Conservation (phyloP, 2,888 invertebrate species). For the Capitulum mitella region DNA sequence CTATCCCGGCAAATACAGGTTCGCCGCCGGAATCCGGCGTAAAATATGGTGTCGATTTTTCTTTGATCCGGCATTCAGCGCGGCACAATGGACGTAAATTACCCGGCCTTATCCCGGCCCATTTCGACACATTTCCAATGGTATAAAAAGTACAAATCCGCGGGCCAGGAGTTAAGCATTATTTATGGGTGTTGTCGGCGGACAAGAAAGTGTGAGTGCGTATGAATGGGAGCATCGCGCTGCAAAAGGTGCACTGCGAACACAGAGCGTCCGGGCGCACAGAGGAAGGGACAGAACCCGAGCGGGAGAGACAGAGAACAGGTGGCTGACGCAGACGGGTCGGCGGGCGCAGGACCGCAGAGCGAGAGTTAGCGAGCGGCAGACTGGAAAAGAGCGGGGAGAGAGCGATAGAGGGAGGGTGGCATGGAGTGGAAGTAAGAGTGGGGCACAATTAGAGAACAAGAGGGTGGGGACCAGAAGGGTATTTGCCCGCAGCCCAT, state of each 20-base stretch:
- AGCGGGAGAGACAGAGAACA: not conserved
- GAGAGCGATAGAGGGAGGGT: too few relatives aligned
- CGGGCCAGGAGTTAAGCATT: conserved; percentile 15
- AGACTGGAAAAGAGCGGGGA: too few relatives aligned
- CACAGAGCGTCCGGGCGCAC: too few relatives aligned
- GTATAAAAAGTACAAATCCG: conserved; percentile 23
- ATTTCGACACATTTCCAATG: conserved; percentile 25
- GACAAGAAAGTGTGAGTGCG: conserved; percentile 22
- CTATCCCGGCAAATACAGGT: not conserved
- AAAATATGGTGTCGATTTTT: conserved; percentile 24
- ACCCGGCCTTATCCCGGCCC: conserved; percentile 9
- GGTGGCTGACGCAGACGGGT: not conserved
- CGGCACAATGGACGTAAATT: conserved; percentile 14
- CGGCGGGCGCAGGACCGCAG: too few relatives aligned
- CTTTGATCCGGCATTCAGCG: not conserved
- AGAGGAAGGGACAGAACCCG: too few relatives aligned
- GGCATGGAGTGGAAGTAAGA: too few relatives aligned
- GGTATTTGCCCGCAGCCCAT: not conserved
- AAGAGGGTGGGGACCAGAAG: too few relatives aligned
- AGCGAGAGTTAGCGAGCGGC: too few relatives aligned
- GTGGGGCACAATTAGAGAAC: too few relatives aligned
- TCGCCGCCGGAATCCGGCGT: not conserved
- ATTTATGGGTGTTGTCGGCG: conserved; percentile 9
- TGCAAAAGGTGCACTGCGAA: conserved; percentile 2
- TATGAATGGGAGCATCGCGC: not conserved